Evolutionary conservation across 1,140 invertebrate genomes (phyloP), one percentile per base, ranked within the genome.

Genomic region (Scaptomyza pallida): DNA sequence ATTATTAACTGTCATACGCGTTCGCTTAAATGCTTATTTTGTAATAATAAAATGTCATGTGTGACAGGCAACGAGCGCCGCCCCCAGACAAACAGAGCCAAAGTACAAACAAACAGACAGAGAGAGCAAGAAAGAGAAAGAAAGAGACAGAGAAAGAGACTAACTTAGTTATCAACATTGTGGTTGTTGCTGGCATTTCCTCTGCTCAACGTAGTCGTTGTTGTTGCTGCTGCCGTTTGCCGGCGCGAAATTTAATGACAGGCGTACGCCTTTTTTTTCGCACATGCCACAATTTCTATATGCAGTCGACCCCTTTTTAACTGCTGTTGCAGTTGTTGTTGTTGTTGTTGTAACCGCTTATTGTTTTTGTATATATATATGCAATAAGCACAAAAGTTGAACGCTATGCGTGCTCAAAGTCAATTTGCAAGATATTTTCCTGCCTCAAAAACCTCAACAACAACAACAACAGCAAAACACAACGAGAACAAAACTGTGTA

Each of bases 31-130:
- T 82, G 82, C 75, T 88, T 86, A 88, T 88, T 81, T 88, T 88
- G 82, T 88, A 88, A 88, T 75, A 88, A 86, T 82, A 88, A 88
- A 88, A 78, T 89, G 68, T 82, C 82, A 78, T 82, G 71, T 82
- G 59, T 71, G 77, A 67, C 63, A 78, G 56, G 56, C 65, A 65
- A 15, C 56, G 62, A 73, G 63, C 64, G 62, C 62, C 69, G 69
- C 60, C 73, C 65, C 51, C 64, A 68, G 54, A 72, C 70, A 51
- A 47, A 68, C 35, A 55, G 68, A 60, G 56, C 19, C 63, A 67
- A 45, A 61, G 26, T 30, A 68, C 56, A 68, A 40, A 60, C 15
- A 30, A 6, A 48, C 43, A 23, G 1, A 17, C 16, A 41, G 1
- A 44, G 45, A 41, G n/a, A n/a, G n/a, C 35, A 59, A 40, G 3